Evolutionary conservation across 2,888 invertebrate species (phyloP).

Genomic region (Metacarcinus magister): DNA sequence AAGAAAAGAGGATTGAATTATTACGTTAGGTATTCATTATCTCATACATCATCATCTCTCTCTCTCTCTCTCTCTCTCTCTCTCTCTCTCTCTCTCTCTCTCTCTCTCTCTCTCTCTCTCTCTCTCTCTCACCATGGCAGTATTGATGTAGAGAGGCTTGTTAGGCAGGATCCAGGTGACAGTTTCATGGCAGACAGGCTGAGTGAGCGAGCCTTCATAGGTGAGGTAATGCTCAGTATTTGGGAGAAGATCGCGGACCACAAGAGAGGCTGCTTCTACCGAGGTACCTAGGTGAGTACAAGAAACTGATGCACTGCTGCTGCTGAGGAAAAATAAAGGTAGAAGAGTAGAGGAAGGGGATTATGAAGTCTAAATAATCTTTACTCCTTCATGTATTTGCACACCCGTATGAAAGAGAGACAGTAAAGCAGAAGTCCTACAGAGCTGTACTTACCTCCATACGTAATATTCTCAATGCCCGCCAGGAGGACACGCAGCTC

Average conservation of each 20-base stretch:
- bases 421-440: no score
- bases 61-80: background rate
- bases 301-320: background rate
- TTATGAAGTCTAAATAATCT: background rate
- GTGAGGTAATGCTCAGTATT: background rate
- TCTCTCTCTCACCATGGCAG: background rate
- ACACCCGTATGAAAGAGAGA: no score
- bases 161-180: slow-evolving; percentile 99
- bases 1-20: background rate
- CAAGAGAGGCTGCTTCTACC: no score
- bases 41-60: background rate
- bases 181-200: slow-evolving; percentile 98
- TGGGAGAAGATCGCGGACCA: background rate
- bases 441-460: no score
- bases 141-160: slow-evolving; percentile 97
- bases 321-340: background rate
- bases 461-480: no score
- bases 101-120: background rate
- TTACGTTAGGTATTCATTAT: background rate
- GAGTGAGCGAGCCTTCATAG: slow-evolving; percentile 90
- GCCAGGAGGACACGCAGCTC: no score
- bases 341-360: background rate
- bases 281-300: background rate
- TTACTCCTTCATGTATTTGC: no score
- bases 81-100: no score